Evolutionary conservation across 2,113 vertebrate species (phyloP).

Genomic region (Glaucidium brasilianum): DNA sequence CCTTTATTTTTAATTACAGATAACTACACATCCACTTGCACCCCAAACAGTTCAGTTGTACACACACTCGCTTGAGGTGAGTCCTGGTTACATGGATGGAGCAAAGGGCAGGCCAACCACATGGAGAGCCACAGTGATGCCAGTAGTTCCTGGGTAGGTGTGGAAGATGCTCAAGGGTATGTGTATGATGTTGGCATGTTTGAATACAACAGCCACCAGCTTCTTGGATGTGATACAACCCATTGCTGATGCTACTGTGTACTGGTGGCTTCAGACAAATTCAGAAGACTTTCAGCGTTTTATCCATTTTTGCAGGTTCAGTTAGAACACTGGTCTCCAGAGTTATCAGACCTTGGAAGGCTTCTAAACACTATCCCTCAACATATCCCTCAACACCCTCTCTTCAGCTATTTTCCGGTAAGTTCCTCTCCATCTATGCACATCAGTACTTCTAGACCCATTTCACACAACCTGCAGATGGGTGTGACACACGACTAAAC

Average conservation of each 20-base stretch:
- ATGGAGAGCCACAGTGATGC: not conserved
- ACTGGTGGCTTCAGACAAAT: not conserved
- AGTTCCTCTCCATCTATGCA: not conserved
- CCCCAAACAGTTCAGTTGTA: not conserved
- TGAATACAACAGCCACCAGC: not conserved
- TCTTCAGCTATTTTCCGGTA: not conserved
- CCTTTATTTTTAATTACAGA: not conserved
- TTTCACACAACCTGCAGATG: not conserved
- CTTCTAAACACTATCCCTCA: not conserved
- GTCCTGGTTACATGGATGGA: no score
- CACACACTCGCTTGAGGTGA: accelerated
- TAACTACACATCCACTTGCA: no score
- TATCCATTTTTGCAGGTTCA: not conserved
- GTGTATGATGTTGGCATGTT: accelerated
- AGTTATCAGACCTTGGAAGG: not conserved
- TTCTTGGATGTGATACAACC: accelerated
- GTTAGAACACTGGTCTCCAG: not conserved
- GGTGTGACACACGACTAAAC: accelerated
- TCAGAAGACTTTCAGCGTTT: not conserved
- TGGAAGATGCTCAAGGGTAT: not conserved
- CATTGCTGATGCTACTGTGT: accelerated
- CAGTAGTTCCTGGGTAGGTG: not conserved
- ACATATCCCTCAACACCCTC: not conserved
- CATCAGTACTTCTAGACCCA: not conserved
- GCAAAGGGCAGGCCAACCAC: not conserved